A percentile compares a stretch with the other conserved stretches of the same genome.
phyloP scores from a whole-genome alignment of 1,140 invertebrate species.

The Holcopasites calliopsidis region DNA sequence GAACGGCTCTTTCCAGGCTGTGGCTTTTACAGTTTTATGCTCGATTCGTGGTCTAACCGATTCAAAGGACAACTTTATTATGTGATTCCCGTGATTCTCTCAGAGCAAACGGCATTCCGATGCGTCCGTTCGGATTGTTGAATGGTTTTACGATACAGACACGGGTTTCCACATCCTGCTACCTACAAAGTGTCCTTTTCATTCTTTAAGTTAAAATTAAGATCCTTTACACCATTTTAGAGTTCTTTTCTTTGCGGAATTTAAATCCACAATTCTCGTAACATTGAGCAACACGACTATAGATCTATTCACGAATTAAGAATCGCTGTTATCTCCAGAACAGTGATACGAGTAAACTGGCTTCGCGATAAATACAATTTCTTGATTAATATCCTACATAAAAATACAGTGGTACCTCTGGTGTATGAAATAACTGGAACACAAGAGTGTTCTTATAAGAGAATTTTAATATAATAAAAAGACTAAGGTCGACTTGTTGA shows the following conservation, averaged over 20 bases:
- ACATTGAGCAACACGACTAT: too few relatives aligned
- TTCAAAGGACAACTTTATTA: conserved; percentile 1
- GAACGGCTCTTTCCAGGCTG: conserved; percentile 32
- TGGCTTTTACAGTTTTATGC: conserved; percentile 19
- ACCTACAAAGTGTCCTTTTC: too few relatives aligned
- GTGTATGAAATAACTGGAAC: too few relatives aligned
- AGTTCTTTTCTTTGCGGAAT: not conserved
- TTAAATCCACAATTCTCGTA: not conserved
- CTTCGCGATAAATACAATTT: not conserved
- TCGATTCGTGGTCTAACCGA: not conserved
- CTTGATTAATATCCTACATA: too few relatives aligned
- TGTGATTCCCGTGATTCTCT: not conserved
- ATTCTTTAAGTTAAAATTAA: not conserved
- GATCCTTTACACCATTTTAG: not conserved
- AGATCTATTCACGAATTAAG: conserved; percentile 1
- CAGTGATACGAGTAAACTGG: not conserved
- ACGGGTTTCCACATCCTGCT: too few relatives aligned
- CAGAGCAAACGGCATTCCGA: not conserved
- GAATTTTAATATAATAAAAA: too few relatives aligned
- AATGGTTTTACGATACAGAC: not conserved
- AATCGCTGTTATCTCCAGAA: conserved; percentile 2
- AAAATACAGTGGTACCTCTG: too few relatives aligned
- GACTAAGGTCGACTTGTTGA: too few relatives aligned
- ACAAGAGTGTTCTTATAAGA: too few relatives aligned
- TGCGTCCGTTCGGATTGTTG: not conserved